These are phyloP conservation scores for Pica pica DNA, from an alignment of 2,113 vertebrate species.

Conservation along the genomic window DNA sequence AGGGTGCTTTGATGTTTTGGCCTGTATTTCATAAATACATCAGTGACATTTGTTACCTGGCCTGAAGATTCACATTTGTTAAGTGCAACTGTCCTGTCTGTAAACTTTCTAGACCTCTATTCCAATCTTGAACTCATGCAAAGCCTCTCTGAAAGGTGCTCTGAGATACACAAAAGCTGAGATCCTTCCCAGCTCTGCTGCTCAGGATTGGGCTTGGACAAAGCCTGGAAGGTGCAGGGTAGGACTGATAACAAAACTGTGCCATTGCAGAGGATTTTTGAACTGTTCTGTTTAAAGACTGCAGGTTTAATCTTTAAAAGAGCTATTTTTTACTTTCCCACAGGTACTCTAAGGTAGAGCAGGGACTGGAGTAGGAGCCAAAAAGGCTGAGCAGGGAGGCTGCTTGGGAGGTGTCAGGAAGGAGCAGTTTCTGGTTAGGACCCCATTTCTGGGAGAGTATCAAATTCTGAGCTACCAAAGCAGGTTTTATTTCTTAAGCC, in stretches of 20 bases:
- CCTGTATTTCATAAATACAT: neutral
- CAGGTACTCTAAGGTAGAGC: neutral
- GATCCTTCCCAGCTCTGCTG: neutral
- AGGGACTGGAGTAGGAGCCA: neutral
- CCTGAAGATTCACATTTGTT: neutral
- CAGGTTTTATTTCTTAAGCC: neutral
- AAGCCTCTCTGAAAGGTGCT: neutral
- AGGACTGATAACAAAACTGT: neutral
- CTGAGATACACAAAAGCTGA: fast-evolving
- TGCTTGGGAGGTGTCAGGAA: neutral
- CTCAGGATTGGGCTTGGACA: neutral
- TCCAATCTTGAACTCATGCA: fast-evolving
- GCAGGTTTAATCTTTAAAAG: neutral
- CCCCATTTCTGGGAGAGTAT: neutral
- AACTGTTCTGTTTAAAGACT: neutral
- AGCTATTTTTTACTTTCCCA: neutral
- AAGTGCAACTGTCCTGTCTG: neutral
- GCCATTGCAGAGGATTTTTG: fast-evolving
- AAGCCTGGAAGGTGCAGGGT: neutral
- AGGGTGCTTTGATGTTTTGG: neutral
- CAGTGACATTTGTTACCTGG: fast-evolving
- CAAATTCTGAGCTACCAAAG: neutral
- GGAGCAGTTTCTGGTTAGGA: neutral
- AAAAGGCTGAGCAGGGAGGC: neutral
- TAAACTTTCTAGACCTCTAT: neutral